Evolutionary conservation across 30 jellyfish, hydroid and myxozoan species (phyloP), one percentile per base, ranked within the genome.

Genomic region (Catostylus mosaicus): DNA sequence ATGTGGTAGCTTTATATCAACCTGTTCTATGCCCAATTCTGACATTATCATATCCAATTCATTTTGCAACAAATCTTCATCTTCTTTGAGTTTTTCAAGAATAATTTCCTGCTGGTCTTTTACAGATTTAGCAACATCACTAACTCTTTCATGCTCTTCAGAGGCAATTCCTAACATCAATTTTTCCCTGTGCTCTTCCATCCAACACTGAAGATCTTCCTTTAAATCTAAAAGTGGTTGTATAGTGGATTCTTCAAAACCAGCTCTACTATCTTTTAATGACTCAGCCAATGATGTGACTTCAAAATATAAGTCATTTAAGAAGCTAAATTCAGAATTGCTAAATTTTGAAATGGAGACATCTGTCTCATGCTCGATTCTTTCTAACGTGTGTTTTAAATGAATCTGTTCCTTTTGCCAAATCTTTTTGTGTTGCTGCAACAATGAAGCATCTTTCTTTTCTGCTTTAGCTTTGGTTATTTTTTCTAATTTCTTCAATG

Each of bases 381-480:
- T 52, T 52, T 67, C 81, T 19, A 71, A 59, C 30, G 51, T 18
- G 35, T 85, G 81, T 29, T 56, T 83, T n/a, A 90, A 66, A 27
- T 73, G 83, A 27, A 52, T 80, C 57, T 74, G 66, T 84, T 90
- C 97, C 57, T 75, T 85, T 66, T 83, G 92, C 96, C 97, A 90
- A 12, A 84, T 75, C 4, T 69, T 74, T 45, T 75, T 78, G 62
- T 90, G 97, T 45, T 90, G 89, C 45, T 75, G 93, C 27, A 90
- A 26, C 38, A 84, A 75, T 6, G 79, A 71, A 11, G 68, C 34
- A 40, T 90, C 97, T 30, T 79, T 84, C 20, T 68, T 85, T 33
- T 84, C 72, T 36, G 30, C 72, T 37, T 60, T 68, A 18, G 83
- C 65, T 69, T 83, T 48, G n/a, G 78, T 54, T 69, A 90, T 27